These are phyloP conservation scores for Venustaconcha ellipsiformis DNA, from an alignment of 1,140 invertebrate genomes.

Conservation along the genomic window DNA sequence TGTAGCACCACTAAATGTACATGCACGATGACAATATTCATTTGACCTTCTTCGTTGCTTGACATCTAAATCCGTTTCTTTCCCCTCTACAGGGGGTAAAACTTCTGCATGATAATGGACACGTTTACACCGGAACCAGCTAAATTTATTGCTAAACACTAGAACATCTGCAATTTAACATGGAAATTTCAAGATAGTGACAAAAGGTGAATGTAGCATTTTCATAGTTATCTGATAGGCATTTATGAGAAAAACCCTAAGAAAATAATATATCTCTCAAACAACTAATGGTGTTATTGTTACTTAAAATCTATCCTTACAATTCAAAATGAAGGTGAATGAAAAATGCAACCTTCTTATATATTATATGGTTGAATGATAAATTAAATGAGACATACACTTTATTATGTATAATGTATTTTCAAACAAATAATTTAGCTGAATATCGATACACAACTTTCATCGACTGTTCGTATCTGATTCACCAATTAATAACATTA, in stretches of 20 bases:
- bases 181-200: background rate
- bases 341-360: background rate
- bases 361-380: too few relatives aligned
- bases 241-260: background rate
- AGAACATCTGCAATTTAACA: slow-evolving; percentile 17
- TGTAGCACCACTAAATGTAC: background rate
- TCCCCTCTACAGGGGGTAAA: background rate
- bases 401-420: background rate
- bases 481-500: too few relatives aligned
- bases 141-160: slow-evolving; percentile 21
- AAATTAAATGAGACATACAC: too few relatives aligned
- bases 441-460: too few relatives aligned
- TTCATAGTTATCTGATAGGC: background rate
- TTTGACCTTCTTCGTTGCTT: too few relatives aligned
- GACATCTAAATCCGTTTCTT: too few relatives aligned
- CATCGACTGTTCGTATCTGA: too few relatives aligned
- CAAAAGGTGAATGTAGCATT: background rate
- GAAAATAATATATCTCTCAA: background rate
- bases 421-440: too few relatives aligned
- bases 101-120: slow-evolving; percentile 19
- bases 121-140: slow-evolving; percentile 14
- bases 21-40: background rate
- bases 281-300: background rate
- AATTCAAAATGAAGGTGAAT: background rate
- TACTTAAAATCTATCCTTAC: background rate